Evolutionary conservation across 2,888 invertebrate genomes (phyloP), one percentile per base, ranked within the genome.

Genomic region (Camptogramma bilineatum): DNA sequence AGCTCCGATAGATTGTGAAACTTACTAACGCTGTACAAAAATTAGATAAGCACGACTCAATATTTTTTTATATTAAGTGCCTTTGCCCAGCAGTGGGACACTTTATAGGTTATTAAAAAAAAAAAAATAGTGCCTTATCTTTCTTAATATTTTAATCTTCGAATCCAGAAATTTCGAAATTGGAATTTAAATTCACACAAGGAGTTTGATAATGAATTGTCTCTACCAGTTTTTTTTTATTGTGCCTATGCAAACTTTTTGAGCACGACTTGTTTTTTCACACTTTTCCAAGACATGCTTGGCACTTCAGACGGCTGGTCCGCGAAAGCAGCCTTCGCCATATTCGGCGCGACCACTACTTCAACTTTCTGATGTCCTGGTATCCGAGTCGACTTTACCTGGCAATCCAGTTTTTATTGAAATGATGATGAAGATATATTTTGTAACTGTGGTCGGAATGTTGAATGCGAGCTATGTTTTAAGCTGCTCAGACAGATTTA

Each of bases 301-400:
- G 58, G 59, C 69, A 68, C 61, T 53, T 62, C 68, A 73, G 76
- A 73, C 78, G 70, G 73, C 69, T 66, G 74, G 76, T 59, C 52
- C 75, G 77, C 72, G 85, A 88, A 88, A 88, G 87, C 82, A 70
- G 84, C 73, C 58, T 8, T 68, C 63, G 19, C 87, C 84, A 72
- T 86, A 84, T 85, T 79, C 67, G 84, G 76, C 69, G 57, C 69
- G 50, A 72, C 68, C 64, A 66, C 68, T 71, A 68, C 73, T 77
- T 61, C 77, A 71, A 82, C 86, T 87, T 87, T 87, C 86, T 85
- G 86, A 77, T 82, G 75, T 80, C 83, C 84, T 84, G 83, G 83
- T 85, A 82, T 79, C 76, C 64, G 54, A 58, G 52, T 50, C 61
- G 56, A 68, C 62, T 66, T 66, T 64, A 66, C 52, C 63, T 64